These are phyloP conservation scores for Arrhopalites spinosus DNA, from an alignment of 2,888 invertebrate genomes.

Conservation along the genomic window DNA sequence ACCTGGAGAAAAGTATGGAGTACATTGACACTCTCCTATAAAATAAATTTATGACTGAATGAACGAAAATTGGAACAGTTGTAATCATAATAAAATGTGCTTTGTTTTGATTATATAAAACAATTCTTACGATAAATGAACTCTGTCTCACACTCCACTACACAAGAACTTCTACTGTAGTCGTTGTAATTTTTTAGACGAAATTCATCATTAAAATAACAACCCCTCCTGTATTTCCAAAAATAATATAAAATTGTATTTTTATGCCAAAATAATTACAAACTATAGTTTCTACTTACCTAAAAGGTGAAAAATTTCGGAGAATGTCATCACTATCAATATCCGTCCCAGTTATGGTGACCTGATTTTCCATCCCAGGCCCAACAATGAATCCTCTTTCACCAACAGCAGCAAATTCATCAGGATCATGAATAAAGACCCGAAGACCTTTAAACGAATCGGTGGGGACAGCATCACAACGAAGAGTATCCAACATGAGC, in stretches of 20 bases:
- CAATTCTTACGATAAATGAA: constrained; percentile 47
- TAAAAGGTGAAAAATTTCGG: constrained; percentile 37
- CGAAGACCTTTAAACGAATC: constrained; percentile 44
- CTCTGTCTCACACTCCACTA: constrained; percentile 53
- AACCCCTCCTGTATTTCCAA: constrained; percentile 50
- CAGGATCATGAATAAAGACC: constrained; percentile 52
- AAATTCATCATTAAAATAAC: constrained; percentile 51
- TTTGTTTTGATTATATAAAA: too few species aligned
- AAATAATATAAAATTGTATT: too few species aligned
- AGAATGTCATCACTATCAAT: constrained; percentile 50
- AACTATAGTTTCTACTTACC: too few species aligned
- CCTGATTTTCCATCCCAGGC: constrained; percentile 55
- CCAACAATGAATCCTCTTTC: constrained; percentile 51
- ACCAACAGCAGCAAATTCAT: constrained; percentile 54
- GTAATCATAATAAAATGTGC: too few species aligned
- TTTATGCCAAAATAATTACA: too few species aligned
- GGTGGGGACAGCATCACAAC: constrained; percentile 43
- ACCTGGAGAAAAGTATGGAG: constrained; percentile 55
- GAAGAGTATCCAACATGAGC: constrained; percentile 54
- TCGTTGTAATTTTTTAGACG: constrained; percentile 51
- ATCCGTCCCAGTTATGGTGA: constrained; percentile 51
- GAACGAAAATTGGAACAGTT: too few species aligned
- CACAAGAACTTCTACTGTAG: constrained; percentile 52
- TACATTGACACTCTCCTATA: constrained; percentile 51
- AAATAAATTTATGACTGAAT: too few species aligned